Conservation (phyloP, 2,797 vertebrate genomes). For the Hephaestus fuliginosus region DNA sequence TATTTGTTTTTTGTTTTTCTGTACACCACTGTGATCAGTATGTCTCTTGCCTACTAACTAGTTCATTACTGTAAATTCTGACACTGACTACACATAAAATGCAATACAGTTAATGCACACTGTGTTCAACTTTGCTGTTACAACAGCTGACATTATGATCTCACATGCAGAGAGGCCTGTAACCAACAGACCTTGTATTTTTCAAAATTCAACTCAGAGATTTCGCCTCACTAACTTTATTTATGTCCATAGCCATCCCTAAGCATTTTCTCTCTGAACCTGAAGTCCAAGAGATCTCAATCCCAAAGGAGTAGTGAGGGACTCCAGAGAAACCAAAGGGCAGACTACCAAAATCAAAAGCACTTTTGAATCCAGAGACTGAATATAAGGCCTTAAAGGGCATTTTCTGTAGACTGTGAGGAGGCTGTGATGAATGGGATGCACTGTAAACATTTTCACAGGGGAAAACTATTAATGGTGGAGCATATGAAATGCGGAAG, state of each 20-base stretch:
- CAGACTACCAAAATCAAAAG: conserved; percentile 71
- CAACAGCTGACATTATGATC: conserved; percentile 21
- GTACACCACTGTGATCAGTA: neutral
- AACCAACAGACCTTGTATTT: conserved; percentile 62
- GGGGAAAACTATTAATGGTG: conserved; percentile 79
- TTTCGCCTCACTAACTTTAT: conserved; percentile 73
- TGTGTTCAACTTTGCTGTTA: conserved; percentile 11
- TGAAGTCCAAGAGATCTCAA: conserved; percentile 70
- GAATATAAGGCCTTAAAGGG: conserved; percentile 76
- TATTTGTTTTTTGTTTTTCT: neutral
- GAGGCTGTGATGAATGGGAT: conserved; percentile 83
- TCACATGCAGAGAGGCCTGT: conserved; percentile 43
- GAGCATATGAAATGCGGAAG: conserved; percentile 65
- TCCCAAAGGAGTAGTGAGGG: conserved; percentile 63
- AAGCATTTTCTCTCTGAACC: conserved; percentile 77
- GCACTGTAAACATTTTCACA: conserved; percentile 76
- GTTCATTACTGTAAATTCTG: neutral
- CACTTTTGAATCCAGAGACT: conserved; percentile 70
- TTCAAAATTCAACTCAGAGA: conserved; percentile 48
- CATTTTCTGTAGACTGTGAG: conserved; percentile 74
- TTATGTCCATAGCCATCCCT: conserved; percentile 62
- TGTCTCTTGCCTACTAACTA: neutral
- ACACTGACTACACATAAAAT: neutral
- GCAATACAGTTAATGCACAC: neutral
- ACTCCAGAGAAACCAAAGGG: conserved; percentile 72